Conservation (phyloP, 2,797 vertebrate genomes). For the Anniella stebbinsi region DNA sequence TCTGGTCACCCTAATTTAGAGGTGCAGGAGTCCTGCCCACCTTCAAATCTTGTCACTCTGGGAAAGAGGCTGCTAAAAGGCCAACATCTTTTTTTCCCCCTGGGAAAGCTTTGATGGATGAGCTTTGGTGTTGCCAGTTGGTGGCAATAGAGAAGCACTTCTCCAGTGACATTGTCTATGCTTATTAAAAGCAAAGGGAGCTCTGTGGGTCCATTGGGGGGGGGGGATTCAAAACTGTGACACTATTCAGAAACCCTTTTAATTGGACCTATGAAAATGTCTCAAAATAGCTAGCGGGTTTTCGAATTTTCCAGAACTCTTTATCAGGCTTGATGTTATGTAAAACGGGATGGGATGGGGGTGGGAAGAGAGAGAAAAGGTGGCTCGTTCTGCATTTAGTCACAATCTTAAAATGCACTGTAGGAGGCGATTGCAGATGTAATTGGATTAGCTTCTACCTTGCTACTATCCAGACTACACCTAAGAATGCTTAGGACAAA, state of each 20-base stretch:
- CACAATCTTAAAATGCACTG: background rate
- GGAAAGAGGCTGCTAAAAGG: background rate
- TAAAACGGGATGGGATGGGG: background rate
- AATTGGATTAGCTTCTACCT: background rate
- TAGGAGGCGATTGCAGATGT: background rate
- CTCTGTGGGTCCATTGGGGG: background rate
- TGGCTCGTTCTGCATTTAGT: background rate
- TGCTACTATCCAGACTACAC: too few species aligned
- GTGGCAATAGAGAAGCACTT: conserved; percentile 14
- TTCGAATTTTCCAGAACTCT: background rate
- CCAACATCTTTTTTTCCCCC: background rate
- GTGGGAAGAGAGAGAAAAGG: background rate
- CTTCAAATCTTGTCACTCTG: background rate
- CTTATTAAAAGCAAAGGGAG: background rate
- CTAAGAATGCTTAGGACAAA: too few species aligned
- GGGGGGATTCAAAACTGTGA: too few species aligned
- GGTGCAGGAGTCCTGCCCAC: too few species aligned
- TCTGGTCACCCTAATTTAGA: too few species aligned
- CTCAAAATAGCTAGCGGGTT: background rate
- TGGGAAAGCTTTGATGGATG: background rate
- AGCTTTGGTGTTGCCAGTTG: background rate
- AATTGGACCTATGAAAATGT: background rate
- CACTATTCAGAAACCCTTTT: background rate
- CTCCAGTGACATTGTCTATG: background rate
- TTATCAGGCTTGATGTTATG: background rate